These are phyloP conservation scores for Platycheirus albimanus DNA, from an alignment of 2,888 invertebrate species.

Conservation along the genomic window DNA sequence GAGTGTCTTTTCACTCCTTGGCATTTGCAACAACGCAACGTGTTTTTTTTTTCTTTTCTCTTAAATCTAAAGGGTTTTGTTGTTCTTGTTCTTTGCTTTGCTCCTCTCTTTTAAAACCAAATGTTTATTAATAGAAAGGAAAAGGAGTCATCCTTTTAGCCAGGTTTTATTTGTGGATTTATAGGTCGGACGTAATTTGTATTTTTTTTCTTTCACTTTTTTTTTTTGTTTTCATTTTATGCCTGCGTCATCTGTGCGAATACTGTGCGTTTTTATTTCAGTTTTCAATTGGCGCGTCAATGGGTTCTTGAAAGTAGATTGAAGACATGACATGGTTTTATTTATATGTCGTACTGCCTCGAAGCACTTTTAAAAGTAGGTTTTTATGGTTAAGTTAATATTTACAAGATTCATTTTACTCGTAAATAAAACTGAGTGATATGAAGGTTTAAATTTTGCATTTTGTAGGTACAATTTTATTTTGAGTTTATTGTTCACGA, in stretches of 20 bases:
- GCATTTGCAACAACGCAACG: slow-evolving; percentile 18
- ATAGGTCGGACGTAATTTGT: slow-evolving; percentile 69
- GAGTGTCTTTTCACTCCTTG: slow-evolving; percentile 23
- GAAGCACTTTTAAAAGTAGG: slow-evolving; percentile 41
- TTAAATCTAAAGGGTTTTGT: not conserved
- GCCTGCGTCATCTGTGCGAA: slow-evolving; percentile 15
- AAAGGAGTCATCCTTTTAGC: slow-evolving; percentile 47
- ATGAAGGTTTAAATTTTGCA: not conserved
- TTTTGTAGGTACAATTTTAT: not conserved
- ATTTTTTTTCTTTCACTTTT: slow-evolving; percentile 3
- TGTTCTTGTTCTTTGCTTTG: slow-evolving; percentile 1
- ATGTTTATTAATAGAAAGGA: slow-evolving; percentile 63
- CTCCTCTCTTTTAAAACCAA: slow-evolving; percentile 33
- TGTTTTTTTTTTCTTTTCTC: slow-evolving; percentile 1
- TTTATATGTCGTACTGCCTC: slow-evolving; percentile 14
- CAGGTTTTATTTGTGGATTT: slow-evolving; percentile 68
- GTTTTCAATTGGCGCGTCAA: slow-evolving; percentile 62
- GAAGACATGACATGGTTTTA: slow-evolving; percentile 27
- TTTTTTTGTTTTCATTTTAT: not conserved
- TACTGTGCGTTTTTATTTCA: slow-evolving; percentile 45
- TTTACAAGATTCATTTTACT: not conserved
- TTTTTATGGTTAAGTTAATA: slow-evolving; percentile 18
- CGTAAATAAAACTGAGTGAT: not conserved
- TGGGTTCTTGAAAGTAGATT: slow-evolving; percentile 37
- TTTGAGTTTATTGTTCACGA: no score